phyloP scores from a whole-genome alignment of 1,140 invertebrate genomes.

The Fopius arisanus region DNA sequence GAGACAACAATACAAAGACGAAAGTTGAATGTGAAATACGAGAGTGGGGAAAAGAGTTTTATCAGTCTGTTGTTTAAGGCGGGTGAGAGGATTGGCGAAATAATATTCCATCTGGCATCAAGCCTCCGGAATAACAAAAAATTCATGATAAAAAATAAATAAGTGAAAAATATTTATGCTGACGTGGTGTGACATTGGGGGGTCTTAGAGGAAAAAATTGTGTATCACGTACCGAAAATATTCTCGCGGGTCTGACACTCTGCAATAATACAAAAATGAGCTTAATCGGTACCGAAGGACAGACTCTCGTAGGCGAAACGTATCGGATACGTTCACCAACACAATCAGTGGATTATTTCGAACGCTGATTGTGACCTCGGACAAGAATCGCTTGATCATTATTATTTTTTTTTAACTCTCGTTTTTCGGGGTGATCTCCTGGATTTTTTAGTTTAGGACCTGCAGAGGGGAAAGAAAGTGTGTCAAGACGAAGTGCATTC shows the following conservation, averaged over 20 bases:
- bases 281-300: slow-evolving; percentile 17
- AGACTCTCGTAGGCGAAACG: background rate
- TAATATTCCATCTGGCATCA: slow-evolving; percentile 12
- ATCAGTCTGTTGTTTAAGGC: slow-evolving; percentile 24
- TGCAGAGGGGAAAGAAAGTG: background rate
- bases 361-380: slow-evolving; percentile 31
- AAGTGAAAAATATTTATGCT: background rate
- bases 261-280: slow-evolving; percentile 17
- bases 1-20: background rate
- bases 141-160: background rate
- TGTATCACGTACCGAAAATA: background rate
- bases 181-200: background rate
- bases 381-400: slow-evolving; percentile 15
- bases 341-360: slow-evolving; percentile 1
- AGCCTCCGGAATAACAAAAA: slow-evolving; percentile 7
- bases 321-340: background rate
- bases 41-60: background rate
- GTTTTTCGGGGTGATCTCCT: too few species aligned
- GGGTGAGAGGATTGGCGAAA: slow-evolving; percentile 7
- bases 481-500: background rate
- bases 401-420: background rate
- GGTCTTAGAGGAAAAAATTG: background rate
- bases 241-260: background rate
- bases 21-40: background rate
- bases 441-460: background rate